phyloP scores from a whole-genome alignment of 1,140 invertebrate genomes.

The Caenorhabditis tropicalis region DNA sequence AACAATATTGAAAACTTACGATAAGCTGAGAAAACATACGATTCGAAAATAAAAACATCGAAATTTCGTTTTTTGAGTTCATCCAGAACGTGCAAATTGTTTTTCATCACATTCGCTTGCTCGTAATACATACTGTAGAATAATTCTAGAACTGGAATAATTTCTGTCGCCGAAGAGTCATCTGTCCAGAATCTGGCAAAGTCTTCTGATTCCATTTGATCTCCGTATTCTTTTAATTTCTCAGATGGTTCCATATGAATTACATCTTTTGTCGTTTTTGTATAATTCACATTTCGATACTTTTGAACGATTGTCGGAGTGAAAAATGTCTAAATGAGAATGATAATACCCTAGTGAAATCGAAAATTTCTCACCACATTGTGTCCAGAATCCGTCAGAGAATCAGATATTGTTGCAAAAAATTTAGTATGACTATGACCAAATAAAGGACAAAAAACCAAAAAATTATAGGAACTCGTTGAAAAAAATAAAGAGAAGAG shows the following conservation, averaged over 20 bases:
- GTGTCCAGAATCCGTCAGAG: background rate
- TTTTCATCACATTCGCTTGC: background rate
- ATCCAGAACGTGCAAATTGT: background rate
- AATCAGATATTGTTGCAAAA: background rate
- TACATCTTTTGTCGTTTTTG: background rate
- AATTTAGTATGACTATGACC: conserved; percentile 21
- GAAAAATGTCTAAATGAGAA: background rate
- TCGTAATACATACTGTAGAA: background rate
- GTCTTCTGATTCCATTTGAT: background rate
- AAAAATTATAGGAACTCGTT: background rate
- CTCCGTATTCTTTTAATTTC: background rate
- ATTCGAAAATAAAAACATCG: conserved; percentile 5
- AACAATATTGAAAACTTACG: background rate
- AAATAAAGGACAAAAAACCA: conserved; percentile 19
- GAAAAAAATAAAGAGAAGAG: background rate
- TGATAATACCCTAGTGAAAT: background rate
- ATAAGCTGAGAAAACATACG: background rate
- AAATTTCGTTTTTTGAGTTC: background rate
- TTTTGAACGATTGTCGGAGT: background rate
- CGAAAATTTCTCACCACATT: background rate
- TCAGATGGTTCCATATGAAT: background rate
- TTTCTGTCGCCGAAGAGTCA: background rate
- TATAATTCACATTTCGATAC: background rate
- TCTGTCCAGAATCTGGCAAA: conserved; percentile 19
- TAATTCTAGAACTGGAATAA: background rate